Percentiles rank a stretch among this genome's conserved stretches.
Evolutionary conservation across 2,113 vertebrate species (phyloP).

Genomic region (Trematocara unimaculatum): DNA sequence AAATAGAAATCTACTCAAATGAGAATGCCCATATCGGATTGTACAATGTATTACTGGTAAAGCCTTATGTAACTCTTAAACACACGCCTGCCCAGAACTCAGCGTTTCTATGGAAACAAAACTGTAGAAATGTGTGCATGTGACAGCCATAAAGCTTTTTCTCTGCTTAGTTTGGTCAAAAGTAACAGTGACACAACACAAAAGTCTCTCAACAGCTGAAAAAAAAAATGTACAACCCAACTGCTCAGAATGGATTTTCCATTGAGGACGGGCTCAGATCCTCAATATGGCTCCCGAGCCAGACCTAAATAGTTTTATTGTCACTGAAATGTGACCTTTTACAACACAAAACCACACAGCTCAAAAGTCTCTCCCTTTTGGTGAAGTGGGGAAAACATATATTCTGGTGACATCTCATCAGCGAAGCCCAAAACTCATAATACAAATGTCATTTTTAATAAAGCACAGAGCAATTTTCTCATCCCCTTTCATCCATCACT

Average conservation of each 20-base stretch:
- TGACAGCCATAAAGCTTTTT: constrained; percentile 48
- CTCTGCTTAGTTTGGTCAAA: constrained; percentile 51
- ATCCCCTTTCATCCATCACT: constrained; percentile 12
- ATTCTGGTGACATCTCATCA: constrained; percentile 31
- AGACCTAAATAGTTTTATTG: neutral
- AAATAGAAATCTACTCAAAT: constrained; percentile 52
- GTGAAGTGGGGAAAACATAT: neutral
- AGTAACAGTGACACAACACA: constrained; percentile 40
- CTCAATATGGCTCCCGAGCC: neutral
- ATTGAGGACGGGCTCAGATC: neutral
- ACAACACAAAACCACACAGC: neutral
- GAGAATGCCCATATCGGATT: constrained; percentile 48
- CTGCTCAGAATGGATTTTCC: neutral
- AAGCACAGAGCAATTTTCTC: neutral
- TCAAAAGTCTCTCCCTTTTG: neutral
- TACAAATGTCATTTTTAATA: constrained; percentile 39
- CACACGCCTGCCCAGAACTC: constrained; percentile 56
- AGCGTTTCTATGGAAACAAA: constrained; percentile 76
- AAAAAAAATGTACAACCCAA: neutral
- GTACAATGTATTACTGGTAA: constrained; percentile 50
- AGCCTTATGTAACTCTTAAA: constrained; percentile 70
- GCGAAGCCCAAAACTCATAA: neutral
- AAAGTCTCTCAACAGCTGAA: neutral
- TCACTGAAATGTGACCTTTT: constrained; percentile 28
- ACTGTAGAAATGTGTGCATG: constrained; percentile 61